Conservation (phyloP, 1,140 invertebrate genomes). For the Nixonia krombeini region DNA sequence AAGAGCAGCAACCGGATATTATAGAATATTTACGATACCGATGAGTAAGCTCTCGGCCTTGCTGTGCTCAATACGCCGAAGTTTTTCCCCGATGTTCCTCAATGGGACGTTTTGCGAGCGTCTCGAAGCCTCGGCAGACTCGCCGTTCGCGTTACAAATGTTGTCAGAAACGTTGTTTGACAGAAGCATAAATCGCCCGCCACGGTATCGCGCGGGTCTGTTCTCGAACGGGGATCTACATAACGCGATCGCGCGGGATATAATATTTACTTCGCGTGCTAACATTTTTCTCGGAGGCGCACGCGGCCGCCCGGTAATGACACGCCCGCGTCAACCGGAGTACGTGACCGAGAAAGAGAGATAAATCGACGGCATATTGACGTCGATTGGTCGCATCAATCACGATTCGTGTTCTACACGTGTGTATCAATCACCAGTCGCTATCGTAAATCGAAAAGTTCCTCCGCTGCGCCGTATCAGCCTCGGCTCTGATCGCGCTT, state of each 20-base stretch:
- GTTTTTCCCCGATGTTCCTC: no score
- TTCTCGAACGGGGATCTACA: background rate
- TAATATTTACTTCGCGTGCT: conserved; percentile 29
- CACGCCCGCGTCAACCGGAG: conserved; percentile 26
- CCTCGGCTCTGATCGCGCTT: conserved; percentile 30
- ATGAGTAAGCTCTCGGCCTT: no score
- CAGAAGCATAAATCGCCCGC: conserved; percentile 3
- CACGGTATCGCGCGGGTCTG: background rate
- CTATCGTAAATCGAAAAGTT: conserved; percentile 40
- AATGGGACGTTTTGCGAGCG: no score
- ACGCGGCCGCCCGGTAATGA: background rate
- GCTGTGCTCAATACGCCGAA: no score
- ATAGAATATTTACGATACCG: no score
- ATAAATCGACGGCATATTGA: conserved; percentile 66
- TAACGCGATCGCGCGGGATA: conserved; percentile 5
- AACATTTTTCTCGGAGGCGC: conserved; percentile 21
- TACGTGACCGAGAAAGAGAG: conserved; percentile 53
- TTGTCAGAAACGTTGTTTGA: background rate
- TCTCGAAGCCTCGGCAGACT: no score
- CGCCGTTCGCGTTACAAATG: background rate
- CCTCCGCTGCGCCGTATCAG: conserved; percentile 23
- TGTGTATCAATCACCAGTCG: conserved; percentile 65
- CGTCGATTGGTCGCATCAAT: conserved; percentile 68
- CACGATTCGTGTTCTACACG: conserved; percentile 60
- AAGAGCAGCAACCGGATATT: conserved; percentile 4